phyloP scores from a whole-genome alignment of 2,797 vertebrate species.

The Ptychobarbus kaznakovi region DNA sequence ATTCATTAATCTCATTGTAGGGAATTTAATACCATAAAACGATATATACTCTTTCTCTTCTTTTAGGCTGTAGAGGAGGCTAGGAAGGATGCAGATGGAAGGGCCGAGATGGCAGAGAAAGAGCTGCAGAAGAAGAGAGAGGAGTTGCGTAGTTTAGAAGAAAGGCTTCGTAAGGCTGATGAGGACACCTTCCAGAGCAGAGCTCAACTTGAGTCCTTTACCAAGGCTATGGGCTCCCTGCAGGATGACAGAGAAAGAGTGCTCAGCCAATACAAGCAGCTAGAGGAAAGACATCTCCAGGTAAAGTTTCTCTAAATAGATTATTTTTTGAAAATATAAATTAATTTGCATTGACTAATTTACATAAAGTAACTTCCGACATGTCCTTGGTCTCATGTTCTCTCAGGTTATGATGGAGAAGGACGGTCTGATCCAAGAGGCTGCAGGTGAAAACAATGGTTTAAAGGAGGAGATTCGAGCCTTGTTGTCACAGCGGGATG shows the following conservation, averaged over 20 bases:
- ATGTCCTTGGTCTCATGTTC: neutral
- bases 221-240: slow-evolving; percentile 94
- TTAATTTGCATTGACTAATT: neutral
- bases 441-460: slow-evolving; percentile 91
- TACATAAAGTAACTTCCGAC: neutral
- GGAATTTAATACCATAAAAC: neutral
- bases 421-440: slow-evolving; percentile 93
- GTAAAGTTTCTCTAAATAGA: slow-evolving; percentile 40
- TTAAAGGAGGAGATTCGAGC: slow-evolving; percentile 90
- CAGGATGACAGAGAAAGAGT: slow-evolving; percentile 92
- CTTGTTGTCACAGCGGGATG: slow-evolving; percentile 86
- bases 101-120: slow-evolving; percentile 79
- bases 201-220: slow-evolving; percentile 87
- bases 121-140: slow-evolving; percentile 80
- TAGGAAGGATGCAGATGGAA: slow-evolving; percentile 78
- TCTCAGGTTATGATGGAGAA: slow-evolving; percentile 87
- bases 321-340: neutral
- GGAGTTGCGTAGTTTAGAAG: slow-evolving; percentile 76
- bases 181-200: slow-evolving; percentile 84
- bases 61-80: slow-evolving; percentile 85
- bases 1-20: neutral
- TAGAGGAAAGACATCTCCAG: slow-evolving; percentile 91
- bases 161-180: slow-evolving; percentile 74
- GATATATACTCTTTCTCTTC: slow-evolving; percentile 11
- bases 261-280: slow-evolving; percentile 86